A percentile compares a stretch with the other conserved stretches of the same genome.
Evolutionary conservation across 2,113 vertebrate genomes (phyloP).

Genomic region (Osmerus eperlanus): DNA sequence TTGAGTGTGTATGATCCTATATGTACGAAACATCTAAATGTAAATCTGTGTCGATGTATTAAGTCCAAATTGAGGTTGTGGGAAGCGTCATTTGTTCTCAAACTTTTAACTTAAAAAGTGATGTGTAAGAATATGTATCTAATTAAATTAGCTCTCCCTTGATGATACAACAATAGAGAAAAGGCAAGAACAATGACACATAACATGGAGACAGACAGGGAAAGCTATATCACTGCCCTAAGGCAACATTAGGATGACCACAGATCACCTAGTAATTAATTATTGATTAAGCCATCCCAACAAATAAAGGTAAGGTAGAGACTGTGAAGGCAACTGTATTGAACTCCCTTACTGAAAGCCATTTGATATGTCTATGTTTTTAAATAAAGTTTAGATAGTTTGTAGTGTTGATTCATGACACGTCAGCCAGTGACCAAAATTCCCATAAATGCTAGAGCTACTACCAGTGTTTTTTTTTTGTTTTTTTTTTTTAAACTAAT

Average conservation of each 20-base stretch:
- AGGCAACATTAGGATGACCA: neutral
- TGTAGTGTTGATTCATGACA: constrained; percentile 53
- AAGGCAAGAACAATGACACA: constrained; percentile 26
- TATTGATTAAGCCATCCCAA: constrained; percentile 24
- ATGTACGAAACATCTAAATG: constrained; percentile 24
- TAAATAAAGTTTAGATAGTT: constrained; percentile 29
- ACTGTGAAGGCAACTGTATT: constrained; percentile 43
- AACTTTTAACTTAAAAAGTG: constrained; percentile 1
- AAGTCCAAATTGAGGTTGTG: constrained; percentile 25
- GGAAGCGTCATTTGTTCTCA: constrained; percentile 27
- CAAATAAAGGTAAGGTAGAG: constrained; percentile 18
- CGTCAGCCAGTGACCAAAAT: constrained; percentile 28
- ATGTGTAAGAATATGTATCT: neutral
- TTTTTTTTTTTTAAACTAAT: constrained; percentile 15
- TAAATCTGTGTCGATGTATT: constrained; percentile 19
- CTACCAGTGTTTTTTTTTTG: constrained; percentile 26
- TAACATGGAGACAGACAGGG: neutral
- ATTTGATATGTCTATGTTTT: constrained; percentile 48
- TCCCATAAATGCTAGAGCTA: constrained; percentile 30
- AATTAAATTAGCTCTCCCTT: neutral
- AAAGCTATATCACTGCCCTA: constrained; percentile 7
- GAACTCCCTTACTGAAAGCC: constrained; percentile 43
- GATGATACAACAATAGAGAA: constrained; percentile 7
- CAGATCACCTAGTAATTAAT: neutral
- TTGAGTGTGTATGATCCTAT: constrained; percentile 32